phyloP scores from a whole-genome alignment of 2,888 invertebrate species.

The Acleris cristana region DNA sequence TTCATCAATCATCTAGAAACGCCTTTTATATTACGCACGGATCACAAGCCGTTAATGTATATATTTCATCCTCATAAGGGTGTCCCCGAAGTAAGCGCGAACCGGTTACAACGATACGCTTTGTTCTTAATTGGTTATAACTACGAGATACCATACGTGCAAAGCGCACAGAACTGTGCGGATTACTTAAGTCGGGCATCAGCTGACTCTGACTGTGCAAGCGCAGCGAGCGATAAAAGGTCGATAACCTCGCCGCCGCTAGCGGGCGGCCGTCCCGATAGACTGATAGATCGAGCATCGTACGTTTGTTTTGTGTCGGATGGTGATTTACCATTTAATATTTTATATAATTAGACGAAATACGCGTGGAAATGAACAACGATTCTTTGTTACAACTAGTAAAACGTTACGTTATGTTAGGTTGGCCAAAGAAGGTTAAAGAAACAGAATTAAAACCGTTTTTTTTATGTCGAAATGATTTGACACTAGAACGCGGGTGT shows the following conservation, averaged over 20 bases:
- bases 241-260: neutral
- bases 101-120: slow-evolving; percentile 23
- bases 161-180: slow-evolving; percentile 12
- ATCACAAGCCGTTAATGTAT: slow-evolving; percentile 29
- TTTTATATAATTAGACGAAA: slow-evolving; percentile 14
- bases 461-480: slow-evolving; percentile 8
- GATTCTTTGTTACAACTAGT: slow-evolving; percentile 11
- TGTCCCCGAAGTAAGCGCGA: slow-evolving; percentile 23
- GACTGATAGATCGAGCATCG: slow-evolving; percentile 32
- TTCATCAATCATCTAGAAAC: slow-evolving; percentile 20
- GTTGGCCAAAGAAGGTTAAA: slow-evolving; percentile 27
- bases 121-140: slow-evolving; percentile 16
- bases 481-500: slow-evolving; percentile 16
- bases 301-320: slow-evolving; percentile 24
- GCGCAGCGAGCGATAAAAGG: neutral
- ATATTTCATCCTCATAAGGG: slow-evolving; percentile 30
- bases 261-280: neutral
- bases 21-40: slow-evolving; percentile 26
- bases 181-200: slow-evolving; percentile 13
- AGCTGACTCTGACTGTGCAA: neutral
- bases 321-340: slow-evolving; percentile 19
- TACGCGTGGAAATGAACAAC: slow-evolving; percentile 1
- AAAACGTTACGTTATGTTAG: neutral
- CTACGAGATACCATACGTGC: slow-evolving; percentile 19
- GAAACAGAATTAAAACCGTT: neutral